Evolutionary conservation across 2,888 invertebrate genomes (phyloP).

Genomic region (Sepioteuthis lessoniana): DNA sequence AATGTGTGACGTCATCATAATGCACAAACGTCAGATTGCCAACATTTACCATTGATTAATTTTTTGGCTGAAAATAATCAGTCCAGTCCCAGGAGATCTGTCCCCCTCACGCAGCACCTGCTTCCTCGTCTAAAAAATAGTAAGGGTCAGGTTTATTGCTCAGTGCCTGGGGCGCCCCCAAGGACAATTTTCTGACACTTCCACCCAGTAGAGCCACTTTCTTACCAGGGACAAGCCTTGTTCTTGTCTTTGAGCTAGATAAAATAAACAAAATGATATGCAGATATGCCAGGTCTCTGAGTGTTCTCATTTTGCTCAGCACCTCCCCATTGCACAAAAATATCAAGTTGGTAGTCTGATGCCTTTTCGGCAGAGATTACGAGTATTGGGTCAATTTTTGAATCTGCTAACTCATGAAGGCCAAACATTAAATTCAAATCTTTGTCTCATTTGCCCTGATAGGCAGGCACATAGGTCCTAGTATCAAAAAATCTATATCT

Average conservation of each 20-base stretch:
- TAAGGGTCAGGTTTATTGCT: too few relatives aligned
- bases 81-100: too few relatives aligned
- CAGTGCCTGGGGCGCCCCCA: too few relatives aligned
- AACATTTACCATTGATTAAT: neutral
- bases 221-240: neutral
- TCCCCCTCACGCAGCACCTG: too few relatives aligned
- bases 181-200: too few relatives aligned
- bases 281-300: neutral
- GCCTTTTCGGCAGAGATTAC: neutral
- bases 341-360: neutral
- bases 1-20: neutral
- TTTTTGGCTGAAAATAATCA: too few relatives aligned
- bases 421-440: neutral
- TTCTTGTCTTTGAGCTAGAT: neutral
- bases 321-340: neutral
- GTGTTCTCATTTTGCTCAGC: neutral
- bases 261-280: neutral
- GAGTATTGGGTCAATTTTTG: neutral
- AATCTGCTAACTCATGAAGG: neutral
- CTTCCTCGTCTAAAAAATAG: too few relatives aligned
- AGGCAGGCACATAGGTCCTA: too few relatives aligned
- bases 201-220: too few relatives aligned
- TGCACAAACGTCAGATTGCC: neutral
- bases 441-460: neutral
- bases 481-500: too few relatives aligned